A percentile compares a stretch with the other conserved stretches of the same genome.
Conservation (phyloP, 2,113 vertebrate species). For the Isichthys henryi region DNA sequence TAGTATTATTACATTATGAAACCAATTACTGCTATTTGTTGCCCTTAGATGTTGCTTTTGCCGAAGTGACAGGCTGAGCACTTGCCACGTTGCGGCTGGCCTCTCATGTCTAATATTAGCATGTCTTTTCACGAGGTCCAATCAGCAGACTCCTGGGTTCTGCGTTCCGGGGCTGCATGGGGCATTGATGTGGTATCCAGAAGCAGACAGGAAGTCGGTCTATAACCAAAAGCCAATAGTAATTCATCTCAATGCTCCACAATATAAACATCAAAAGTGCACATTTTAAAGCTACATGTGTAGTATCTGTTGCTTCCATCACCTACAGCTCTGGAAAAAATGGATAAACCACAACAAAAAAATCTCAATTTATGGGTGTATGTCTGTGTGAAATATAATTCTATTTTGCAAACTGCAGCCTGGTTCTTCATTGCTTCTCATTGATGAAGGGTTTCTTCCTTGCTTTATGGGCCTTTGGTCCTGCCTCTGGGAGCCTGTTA, state of each 20-base stretch:
- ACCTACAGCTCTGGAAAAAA: background rate
- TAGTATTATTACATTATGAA: conserved; percentile 39
- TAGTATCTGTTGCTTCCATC: background rate
- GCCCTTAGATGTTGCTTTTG: conserved; percentile 33
- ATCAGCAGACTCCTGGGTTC: background rate
- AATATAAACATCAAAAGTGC: background rate
- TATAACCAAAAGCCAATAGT: background rate
- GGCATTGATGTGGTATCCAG: background rate
- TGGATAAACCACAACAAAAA: background rate
- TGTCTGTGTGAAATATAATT: background rate
- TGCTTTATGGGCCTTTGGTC: background rate
- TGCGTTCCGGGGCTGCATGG: background rate
- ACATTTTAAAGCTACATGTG: background rate
- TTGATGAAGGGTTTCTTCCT: background rate
- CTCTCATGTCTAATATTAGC: background rate
- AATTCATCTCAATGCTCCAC: background rate
- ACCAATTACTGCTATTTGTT: conserved; percentile 43
- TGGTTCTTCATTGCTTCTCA: background rate
- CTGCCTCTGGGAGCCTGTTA: background rate
- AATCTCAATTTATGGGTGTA: background rate
- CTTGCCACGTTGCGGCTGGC: background rate
- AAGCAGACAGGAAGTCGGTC: background rate
- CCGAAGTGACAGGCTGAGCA: background rate
- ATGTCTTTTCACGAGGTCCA: background rate
- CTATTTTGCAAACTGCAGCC: background rate